Conservation (phyloP, 2,113 vertebrate species). For the Misgurnus anguillicaudatus region DNA sequence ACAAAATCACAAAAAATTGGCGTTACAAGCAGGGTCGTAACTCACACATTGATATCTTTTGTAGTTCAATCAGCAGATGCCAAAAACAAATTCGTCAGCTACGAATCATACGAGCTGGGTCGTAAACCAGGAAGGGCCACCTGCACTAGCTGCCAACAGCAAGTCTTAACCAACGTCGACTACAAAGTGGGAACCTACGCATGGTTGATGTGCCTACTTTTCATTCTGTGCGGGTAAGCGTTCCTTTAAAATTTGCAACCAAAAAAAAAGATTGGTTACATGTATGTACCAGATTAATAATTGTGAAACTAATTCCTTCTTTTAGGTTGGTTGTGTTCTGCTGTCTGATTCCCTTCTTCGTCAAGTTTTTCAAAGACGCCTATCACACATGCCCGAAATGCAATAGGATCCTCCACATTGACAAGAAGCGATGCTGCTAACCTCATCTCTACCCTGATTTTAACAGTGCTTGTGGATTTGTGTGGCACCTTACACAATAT, state of each 20-base stretch:
- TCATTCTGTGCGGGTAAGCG: conserved; percentile 76
- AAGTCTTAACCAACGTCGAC: conserved; percentile 72
- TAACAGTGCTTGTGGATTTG: background rate
- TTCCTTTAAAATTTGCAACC: background rate
- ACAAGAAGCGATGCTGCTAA: conserved; percentile 73
- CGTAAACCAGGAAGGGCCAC: conserved; percentile 62
- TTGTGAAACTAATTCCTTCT: background rate
- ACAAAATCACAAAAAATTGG: too few relatives aligned
- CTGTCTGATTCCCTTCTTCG: conserved; percentile 75
- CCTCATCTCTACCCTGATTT: background rate
- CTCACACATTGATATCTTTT: too few relatives aligned
- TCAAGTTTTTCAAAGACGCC: conserved; percentile 75
- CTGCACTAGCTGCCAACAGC: conserved; percentile 71
- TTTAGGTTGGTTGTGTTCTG: conserved; percentile 72
- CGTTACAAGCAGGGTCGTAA: too few relatives aligned
- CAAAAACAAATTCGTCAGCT: conserved; percentile 66
- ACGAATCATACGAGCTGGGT: conserved; percentile 61
- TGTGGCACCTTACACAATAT: conserved; percentile 1
- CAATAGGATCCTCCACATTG: conserved; percentile 67
- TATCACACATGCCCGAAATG: conserved; percentile 76
- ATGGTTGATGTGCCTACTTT: conserved; percentile 76
- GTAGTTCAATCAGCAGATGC: conserved; percentile 48
- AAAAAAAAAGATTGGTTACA: background rate
- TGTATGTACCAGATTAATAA: background rate
- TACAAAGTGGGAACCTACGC: conserved; percentile 74